Evolutionary conservation across 1,140 invertebrate species (phyloP).

Genomic region (Drosophila kepulauana): DNA sequence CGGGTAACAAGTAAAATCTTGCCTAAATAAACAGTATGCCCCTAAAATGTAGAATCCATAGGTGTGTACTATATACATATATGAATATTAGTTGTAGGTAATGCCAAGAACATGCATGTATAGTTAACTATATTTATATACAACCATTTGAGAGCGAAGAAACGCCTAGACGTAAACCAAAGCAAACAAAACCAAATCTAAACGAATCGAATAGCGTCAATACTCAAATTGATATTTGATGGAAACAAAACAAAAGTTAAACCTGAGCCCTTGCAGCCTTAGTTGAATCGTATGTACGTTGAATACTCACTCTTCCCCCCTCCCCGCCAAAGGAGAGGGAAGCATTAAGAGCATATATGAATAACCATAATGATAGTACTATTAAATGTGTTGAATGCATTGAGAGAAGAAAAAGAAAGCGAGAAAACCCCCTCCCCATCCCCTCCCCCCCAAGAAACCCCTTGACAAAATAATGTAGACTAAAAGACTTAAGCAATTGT

Average conservation of each 20-base stretch:
- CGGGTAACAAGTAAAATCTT: conserved; percentile 58
- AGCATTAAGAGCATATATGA: conserved; percentile 16
- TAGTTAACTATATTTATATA: conserved; percentile 42
- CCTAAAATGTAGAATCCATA: conserved; percentile 20
- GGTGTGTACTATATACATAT: conserved; percentile 24
- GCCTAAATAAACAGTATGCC: conserved; percentile 22
- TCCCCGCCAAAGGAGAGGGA: not conserved
- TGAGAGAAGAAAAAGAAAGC: conserved; percentile 32
- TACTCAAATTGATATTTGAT: not conserved
- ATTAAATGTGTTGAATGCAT: conserved; percentile 43
- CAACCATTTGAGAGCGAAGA: not conserved
- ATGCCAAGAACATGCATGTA: conserved; percentile 26
- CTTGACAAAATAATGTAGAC: conserved; percentile 69
- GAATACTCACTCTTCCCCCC: conserved; percentile 1
- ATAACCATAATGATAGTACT: conserved; percentile 32
- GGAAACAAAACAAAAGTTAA: conserved; percentile 9
- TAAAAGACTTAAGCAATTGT: conserved; percentile 85
- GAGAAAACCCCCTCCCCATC: not conserved
- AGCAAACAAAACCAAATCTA: not conserved
- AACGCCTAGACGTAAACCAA: not conserved
- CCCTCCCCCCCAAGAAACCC: not conserved
- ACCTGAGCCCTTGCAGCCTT: conserved; percentile 42
- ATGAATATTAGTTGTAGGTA: conserved; percentile 20
- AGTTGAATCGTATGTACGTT: conserved; percentile 27
- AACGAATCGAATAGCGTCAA: not conserved